Base-by-base conservation (phyloP, 1,140 invertebrate genomes). In the Conus betulinus region DNA sequence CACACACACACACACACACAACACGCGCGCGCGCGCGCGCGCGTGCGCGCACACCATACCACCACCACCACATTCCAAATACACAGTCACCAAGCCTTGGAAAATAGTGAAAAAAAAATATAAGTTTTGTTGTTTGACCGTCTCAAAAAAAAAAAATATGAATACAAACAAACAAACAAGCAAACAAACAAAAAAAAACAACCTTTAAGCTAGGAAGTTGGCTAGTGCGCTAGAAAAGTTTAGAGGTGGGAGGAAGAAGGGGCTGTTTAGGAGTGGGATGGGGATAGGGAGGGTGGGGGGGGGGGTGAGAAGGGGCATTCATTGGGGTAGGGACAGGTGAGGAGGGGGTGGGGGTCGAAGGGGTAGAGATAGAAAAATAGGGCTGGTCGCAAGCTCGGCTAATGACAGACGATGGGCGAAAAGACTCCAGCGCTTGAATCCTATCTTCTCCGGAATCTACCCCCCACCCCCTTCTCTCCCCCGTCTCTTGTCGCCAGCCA, bases 381-480 rank as follows among this genome's bases (percentile, higher is more conserved):
- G 13, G 67, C 17, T 71, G 67, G 67, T 71, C 17, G 67, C 67
- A 71, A 71, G 82, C 57, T 27, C 51, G 23, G 82, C 55, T 84
- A 84, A 84, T 84, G 82, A 84, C 82, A 84, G 53, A 63, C 55
- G 82, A 84, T 60, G 82, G 82, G 82, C 27, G 82, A 84, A 84
- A 63, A 63, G 81, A 27, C 82, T 52, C 57, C 57, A 53, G 55
- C 51, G 55, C 53, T 27, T 84, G 55, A 84, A 84, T 84, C 55
- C 23, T 84, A 84, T 84, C 82, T 84, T 63, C 52, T 67, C 25
- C 7, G 55, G 17, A 84, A 84, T 84, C 82, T 84, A 84, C 10
- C 82, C 82, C 82, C 82, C 53, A 1, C n/a, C 74, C 74, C 39
- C 39, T 3, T 3, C 39, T 3, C 53, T n/a, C n/a, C 78, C 5